These are phyloP conservation scores for Saturnia japonica DNA, from an alignment of 2,888 invertebrate genomes.

Conservation along the genomic window DNA sequence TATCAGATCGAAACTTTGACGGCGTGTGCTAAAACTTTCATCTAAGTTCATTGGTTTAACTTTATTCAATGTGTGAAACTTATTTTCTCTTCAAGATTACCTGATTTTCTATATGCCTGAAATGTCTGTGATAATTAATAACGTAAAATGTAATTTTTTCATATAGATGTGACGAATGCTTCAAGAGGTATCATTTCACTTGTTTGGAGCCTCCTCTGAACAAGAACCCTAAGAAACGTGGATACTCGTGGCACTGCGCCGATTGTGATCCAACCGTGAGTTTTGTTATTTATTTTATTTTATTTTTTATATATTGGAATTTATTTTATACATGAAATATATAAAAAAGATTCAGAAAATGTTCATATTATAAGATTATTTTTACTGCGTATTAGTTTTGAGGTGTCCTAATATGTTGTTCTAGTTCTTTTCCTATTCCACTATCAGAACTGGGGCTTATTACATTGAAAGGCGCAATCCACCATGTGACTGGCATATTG, in stretches of 20 bases:
- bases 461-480: too few species aligned
- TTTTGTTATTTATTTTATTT: constrained; percentile 32
- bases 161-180: constrained; percentile 94
- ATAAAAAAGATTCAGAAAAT: too few species aligned
- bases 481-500: too few species aligned
- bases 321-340: background rate
- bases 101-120: background rate
- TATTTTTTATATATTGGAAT: background rate
- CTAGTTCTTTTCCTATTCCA: too few species aligned
- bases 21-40: background rate
- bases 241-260: constrained; percentile 97
- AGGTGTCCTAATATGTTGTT: too few species aligned
- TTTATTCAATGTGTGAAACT: constrained; percentile 4
- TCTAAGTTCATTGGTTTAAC: background rate
- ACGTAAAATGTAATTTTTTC: background rate
- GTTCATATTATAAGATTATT: too few species aligned
- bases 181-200: constrained; percentile 94
- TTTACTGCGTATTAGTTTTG: too few species aligned
- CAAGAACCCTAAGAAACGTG: constrained; percentile 95
- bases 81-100: background rate
- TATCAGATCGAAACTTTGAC: constrained; percentile 1
- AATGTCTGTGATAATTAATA: background rate
- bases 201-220: constrained; percentile 97
- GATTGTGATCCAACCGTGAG: constrained; percentile 96
- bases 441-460: too few species aligned